These are phyloP conservation scores for Muricea muricata DNA, from an alignment of 92 coral and sea anemone species.

Conservation along the genomic window DNA sequence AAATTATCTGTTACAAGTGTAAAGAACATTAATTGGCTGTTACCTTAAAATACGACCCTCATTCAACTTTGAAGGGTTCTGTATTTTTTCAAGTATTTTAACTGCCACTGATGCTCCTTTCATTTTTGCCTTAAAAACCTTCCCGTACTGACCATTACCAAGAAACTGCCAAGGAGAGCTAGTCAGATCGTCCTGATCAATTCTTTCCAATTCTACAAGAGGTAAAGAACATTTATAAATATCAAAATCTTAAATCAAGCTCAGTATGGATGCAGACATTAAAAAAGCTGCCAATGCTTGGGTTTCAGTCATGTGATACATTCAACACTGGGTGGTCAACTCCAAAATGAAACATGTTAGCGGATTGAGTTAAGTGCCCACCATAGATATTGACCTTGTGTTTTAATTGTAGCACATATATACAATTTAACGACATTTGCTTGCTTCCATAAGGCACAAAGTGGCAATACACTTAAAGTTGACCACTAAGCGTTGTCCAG, in stretches of 20 bases:
- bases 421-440: too few relatives aligned
- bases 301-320: too few relatives aligned
- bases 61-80: constrained; percentile 72
- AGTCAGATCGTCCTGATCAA: constrained; percentile 79
- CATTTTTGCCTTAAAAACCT: constrained; percentile 84
- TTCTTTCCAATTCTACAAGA: constrained; percentile 52
- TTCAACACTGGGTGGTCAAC: too few relatives aligned
- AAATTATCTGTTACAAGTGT: too few relatives aligned
- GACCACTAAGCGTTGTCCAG: too few relatives aligned
- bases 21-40: neutral
- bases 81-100: constrained; percentile 75
- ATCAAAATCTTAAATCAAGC: constrained; percentile 5
- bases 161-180: constrained; percentile 76
- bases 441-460: too few relatives aligned
- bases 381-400: too few relatives aligned
- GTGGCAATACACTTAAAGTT: too few relatives aligned
- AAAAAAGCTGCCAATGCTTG: constrained; percentile 10
- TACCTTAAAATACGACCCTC: constrained; percentile 93
- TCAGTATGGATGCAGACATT: neutral
- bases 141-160: constrained; percentile 89
- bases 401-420: too few relatives aligned
- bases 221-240: too few relatives aligned
- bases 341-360: too few relatives aligned
- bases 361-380: too few relatives aligned
- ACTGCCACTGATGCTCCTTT: constrained; percentile 93